Evolutionary conservation across 2,888 invertebrate genomes (phyloP).

Genomic region (Galerucella nymphaeae): DNA sequence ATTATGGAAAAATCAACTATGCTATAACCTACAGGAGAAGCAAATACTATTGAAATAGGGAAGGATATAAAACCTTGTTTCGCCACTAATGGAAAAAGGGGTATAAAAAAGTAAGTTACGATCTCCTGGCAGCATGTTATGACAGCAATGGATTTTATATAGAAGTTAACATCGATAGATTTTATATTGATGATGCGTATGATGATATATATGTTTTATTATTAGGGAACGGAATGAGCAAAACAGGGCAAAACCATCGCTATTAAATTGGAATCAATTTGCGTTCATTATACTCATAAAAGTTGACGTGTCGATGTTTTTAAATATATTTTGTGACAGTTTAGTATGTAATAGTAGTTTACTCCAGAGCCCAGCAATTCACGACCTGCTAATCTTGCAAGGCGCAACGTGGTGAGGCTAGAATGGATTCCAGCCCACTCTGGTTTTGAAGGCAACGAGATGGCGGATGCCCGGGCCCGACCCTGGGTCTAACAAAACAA

Average conservation of each 20-base stretch:
- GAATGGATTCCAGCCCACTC: too few species aligned
- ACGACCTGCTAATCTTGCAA: too few species aligned
- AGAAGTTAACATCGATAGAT: constrained; percentile 40
- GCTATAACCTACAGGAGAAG: too few species aligned
- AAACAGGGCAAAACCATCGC: constrained; percentile 6
- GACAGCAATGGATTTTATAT: constrained; percentile 53
- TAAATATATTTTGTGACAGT: neutral
- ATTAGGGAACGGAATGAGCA: constrained; percentile 13
- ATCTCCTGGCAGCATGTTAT: constrained; percentile 47
- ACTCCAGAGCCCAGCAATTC: too few species aligned
- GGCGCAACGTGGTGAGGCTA: too few species aligned
- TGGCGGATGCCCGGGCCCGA: too few species aligned
- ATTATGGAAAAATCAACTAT: too few species aligned
- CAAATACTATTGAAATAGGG: too few species aligned
- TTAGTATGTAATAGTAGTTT: too few species aligned
- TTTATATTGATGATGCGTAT: constrained; percentile 30
- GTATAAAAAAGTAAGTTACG: constrained; percentile 53
- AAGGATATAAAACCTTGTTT: neutral
- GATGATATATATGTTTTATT: constrained; percentile 36
- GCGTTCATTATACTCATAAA: neutral
- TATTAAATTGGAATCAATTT: constrained; percentile 12
- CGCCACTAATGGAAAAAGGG: constrained; percentile 7
- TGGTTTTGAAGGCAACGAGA: too few species aligned
- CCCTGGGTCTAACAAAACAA: too few species aligned
- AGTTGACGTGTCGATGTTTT: neutral